Base-by-base conservation (phyloP, 2,113 vertebrate species). In the Aspidoscelis tigris region DNA sequence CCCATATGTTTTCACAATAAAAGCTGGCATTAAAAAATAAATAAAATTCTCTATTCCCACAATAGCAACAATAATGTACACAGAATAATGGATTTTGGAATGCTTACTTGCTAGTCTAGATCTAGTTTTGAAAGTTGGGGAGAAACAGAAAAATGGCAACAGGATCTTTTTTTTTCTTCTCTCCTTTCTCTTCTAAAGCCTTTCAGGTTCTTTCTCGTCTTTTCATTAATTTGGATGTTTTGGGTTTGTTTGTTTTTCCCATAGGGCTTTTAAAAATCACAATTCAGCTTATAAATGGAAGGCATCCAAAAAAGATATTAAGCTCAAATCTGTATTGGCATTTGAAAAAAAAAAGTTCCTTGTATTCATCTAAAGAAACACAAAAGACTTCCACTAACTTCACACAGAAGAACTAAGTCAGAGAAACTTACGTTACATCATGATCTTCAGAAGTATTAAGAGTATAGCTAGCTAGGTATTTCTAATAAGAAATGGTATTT, bases 11-110 rank as follows among this genome's bases (percentile, higher is more conserved):
- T 92, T 92, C 96, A 96, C 96, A 92, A 94, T 95, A 95, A 95
- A 93, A 95, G 95, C 93, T 95, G 95, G 96, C 95, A 96, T 97
- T 96, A 96, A 96, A 96, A 96, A 96, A 96, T 96, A 97, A 96
- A 96, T 96, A 96, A 95, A 95, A 96, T 92, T 94, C 93, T 96
- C 96, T 96, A 94, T 96, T 93, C 93, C 95, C 96, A 97, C 96
- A 95, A 95, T 84, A 95, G 95, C 95, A 95, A 96, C 95, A 95
- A 93, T 94, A 95, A 96, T 95, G 95, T 95, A 95, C 95, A 96
- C 95, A 93, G 92, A 94, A 92, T 93, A 92, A 96, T 94, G 95
- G 92, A 66, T 88, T 93, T 82, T 94, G 93, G 95, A 94, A 94
- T 95, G 93, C 91, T 90, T 91, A 93, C 84, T 90, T 94, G 93